Evolutionary conservation across 2,113 vertebrate species (phyloP).

Genomic region (Eonycteris spelaea): DNA sequence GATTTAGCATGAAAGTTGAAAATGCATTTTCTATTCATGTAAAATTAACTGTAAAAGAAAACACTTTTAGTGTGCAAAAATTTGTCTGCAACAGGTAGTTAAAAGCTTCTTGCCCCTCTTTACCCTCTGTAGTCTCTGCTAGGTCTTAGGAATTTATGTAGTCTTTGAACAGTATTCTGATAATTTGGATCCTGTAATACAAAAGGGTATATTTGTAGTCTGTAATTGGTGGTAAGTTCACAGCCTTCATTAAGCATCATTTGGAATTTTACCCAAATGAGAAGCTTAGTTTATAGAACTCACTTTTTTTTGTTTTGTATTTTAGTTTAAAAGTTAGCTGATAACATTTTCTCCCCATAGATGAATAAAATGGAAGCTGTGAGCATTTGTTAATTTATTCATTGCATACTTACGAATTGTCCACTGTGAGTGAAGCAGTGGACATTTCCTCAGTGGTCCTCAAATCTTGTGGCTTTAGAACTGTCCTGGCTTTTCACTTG

Average conservation of each 20-base stretch:
- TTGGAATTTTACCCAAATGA: conserved; percentile 8
- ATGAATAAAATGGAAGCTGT: not conserved
- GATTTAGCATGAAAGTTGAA: not conserved
- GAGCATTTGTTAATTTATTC: not conserved
- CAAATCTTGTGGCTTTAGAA: not conserved
- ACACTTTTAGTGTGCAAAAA: not conserved
- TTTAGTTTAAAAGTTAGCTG: conserved; percentile 1
- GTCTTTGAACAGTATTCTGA: not conserved
- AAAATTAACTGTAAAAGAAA: not conserved
- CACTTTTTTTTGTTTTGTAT: not conserved
- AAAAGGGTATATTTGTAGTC: not conserved
- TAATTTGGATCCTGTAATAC: not conserved
- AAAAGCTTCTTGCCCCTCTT: not conserved
- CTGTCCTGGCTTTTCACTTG: not conserved
- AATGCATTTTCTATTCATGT: not conserved
- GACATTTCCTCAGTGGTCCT: not conserved
- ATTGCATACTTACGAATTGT: not conserved
- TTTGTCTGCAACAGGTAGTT: not conserved
- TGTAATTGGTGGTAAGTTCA: not conserved
- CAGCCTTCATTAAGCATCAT: not conserved
- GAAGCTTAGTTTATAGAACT: not conserved
- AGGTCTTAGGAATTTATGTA: not conserved
- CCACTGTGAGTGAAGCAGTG: not conserved
- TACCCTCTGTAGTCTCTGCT: not conserved
- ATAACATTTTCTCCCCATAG: not conserved